Conservation (phyloP, 2,797 vertebrate species). For the Gymnothorax javanicus region DNA sequence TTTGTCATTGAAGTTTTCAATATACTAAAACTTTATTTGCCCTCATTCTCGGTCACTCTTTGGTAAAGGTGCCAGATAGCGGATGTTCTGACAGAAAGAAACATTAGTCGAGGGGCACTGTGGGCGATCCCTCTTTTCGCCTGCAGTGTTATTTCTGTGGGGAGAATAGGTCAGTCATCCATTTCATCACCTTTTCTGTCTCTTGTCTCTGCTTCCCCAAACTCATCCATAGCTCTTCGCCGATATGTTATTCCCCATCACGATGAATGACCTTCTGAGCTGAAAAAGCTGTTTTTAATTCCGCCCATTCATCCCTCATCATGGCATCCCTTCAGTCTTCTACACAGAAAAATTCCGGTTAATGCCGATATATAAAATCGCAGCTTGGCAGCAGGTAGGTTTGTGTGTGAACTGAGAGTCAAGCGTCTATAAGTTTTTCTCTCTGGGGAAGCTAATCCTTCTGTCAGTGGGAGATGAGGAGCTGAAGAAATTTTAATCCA, state of each 20-base stretch:
- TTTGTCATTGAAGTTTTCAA: background rate
- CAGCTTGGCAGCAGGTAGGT: background rate
- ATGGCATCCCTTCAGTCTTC: background rate
- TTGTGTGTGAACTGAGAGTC: constrained; percentile 2
- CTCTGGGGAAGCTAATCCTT: background rate
- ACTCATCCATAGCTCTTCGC: background rate
- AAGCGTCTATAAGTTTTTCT: constrained; percentile 4
- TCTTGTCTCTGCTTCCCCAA: background rate
- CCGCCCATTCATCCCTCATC: constrained; percentile 6
- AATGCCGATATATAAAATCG: background rate
- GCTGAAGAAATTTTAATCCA: background rate
- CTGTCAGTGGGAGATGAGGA: background rate
- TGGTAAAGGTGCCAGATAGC: background rate
- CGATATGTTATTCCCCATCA: background rate
- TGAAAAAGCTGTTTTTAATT: constrained; percentile 18
- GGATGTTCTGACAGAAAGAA: background rate
- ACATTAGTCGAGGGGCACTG: background rate
- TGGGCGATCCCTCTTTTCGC: background rate
- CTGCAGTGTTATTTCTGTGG: background rate
- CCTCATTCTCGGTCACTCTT: background rate
- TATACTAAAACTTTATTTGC: background rate
- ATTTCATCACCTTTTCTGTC: background rate
- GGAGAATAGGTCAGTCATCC: background rate
- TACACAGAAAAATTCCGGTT: background rate
- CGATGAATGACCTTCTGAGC: background rate